Base-by-base conservation (phyloP, 2,113 vertebrate genomes). In the Plecturocebus donacophilus region DNA sequence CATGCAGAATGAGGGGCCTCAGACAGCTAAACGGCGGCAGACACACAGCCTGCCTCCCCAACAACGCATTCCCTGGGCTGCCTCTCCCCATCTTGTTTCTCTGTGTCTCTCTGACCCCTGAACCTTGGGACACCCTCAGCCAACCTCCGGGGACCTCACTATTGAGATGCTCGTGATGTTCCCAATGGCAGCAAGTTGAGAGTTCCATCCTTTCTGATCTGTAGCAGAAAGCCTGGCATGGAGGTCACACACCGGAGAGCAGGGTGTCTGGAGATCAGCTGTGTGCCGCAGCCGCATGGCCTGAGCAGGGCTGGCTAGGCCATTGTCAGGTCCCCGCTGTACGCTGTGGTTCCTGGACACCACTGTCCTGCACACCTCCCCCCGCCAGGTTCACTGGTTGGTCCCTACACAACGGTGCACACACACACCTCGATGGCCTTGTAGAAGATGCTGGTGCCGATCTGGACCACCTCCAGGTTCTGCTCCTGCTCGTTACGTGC, bases 391-490 rank as follows among this genome's bases (percentile, higher is more conserved):
- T 32, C 6, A 7, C 12, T 8, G 5, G 4, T 68, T 0, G 6
- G 21, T 3, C 45, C 70, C 45, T 16, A 5, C 32, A 5, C 19
- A 3, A 0, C 23, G 6, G 42, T 2, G 1, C 66, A 71, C 66
- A 17, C 35, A 23, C 98, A 98, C 87, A 99, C 99, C 99, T 99
- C 99, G 1, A 99, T 99, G 54, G 99, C 99, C 92, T 99, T 99
- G 98, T 99, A 99, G 99, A 99, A 99, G 98, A 99, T 99, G 98
- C 99, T 99, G 98, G 99, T 99, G 75, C 99, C 99, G 0, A 99
- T 99, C 98, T 99, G 99, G 6, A 99, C 99, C 98, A 99, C 99
- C 97, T 99, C 99, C 97, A 99, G 98, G 98, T 99, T 99, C 97
- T 99, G 99, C 95, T 99, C 99, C 98, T 99, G 99, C 88, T 99